Evolutionary conservation across 2,888 invertebrate species (phyloP), one percentile per base, ranked within the genome.

Genomic region (Sinelater perroti): DNA sequence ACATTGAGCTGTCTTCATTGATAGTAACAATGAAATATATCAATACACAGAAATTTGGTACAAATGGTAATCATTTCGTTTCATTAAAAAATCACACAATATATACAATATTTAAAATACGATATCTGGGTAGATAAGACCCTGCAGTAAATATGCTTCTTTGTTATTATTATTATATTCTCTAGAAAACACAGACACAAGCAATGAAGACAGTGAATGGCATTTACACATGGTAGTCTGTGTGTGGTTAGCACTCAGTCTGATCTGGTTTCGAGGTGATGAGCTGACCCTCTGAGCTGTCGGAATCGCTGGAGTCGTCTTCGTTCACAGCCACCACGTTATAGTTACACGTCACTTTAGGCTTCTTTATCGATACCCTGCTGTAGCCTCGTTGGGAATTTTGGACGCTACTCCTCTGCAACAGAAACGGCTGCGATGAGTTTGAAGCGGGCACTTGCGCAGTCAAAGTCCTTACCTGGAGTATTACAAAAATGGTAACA

Each of bases 401-500:
- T 62, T 76, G 75, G 53, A 77, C 69, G 67, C 72, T 78, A 60
- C 72, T 78, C 67, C 70, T 74, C 78, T 78, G 71, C 1, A 58
- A 65, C 36, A 62, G 50, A 54, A 54, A 40, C n/a, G 3, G n/a
- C 30, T 6, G 11, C 30, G 11, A 14, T 4, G 3, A 30, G n/a
- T 4, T 30, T 10, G n/a, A n/a, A n/a, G n/a, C n/a, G n/a, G n/a
- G n/a, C 11, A 42, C 28, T 35, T 35, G 24, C 20, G 30, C 4
- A 44, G 11, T 28, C 30, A 33, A 24, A 14, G 18, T 8, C 14
- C 75, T 70, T 76, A 91, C 91, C 87, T 91, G 91, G 69, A 90
- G 76, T 54, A 87, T 83, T 64, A 88, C 80, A 71, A 91, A 86
- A 62, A 90, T 85, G 14, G 86, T 83, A 11, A 87, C 82, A 74